Percentiles rank a stretch among this genome's conserved stretches.
Conservation (phyloP, 2,113 vertebrate species). For the Misgurnus anguillicaudatus region DNA sequence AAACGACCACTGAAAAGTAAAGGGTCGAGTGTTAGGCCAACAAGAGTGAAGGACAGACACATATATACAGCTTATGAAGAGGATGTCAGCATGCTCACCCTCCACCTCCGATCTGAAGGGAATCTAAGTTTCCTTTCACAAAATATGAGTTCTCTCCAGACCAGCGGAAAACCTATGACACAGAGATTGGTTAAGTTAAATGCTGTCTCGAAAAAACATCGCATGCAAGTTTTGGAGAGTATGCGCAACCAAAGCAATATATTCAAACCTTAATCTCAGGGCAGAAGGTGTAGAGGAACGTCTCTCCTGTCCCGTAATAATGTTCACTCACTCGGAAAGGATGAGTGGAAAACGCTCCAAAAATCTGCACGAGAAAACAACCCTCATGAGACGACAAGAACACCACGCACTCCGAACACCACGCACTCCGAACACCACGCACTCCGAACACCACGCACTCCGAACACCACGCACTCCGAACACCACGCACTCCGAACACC, state of each 20-base stretch:
- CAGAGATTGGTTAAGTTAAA: too few species aligned
- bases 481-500: too few species aligned
- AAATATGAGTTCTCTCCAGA: conserved; percentile 98
- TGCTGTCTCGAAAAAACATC: too few species aligned
- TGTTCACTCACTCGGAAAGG: conserved; percentile 95
- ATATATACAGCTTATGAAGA: neutral
- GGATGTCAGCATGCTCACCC: conserved; percentile 74
- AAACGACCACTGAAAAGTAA: conserved; percentile 80
- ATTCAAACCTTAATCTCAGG: conserved; percentile 84
- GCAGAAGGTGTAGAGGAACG: conserved; percentile 94
- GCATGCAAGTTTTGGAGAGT: too few species aligned
- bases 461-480: too few species aligned
- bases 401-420: too few species aligned
- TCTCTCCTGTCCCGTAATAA: conserved; percentile 97
- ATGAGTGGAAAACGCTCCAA: conserved; percentile 92
- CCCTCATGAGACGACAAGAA: neutral
- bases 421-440: too few species aligned
- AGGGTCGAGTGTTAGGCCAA: neutral
- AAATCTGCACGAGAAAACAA: conserved; percentile 77
- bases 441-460: too few species aligned
- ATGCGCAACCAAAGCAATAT: too few species aligned
- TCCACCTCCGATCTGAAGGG: conserved; percentile 94
- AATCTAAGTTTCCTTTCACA: conserved; percentile 92
- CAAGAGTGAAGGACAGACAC: neutral
- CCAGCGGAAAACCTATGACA: conserved; percentile 89